phyloP scores from a whole-genome alignment of 2,888 invertebrate species.

The Chrysodeixis includens region DNA sequence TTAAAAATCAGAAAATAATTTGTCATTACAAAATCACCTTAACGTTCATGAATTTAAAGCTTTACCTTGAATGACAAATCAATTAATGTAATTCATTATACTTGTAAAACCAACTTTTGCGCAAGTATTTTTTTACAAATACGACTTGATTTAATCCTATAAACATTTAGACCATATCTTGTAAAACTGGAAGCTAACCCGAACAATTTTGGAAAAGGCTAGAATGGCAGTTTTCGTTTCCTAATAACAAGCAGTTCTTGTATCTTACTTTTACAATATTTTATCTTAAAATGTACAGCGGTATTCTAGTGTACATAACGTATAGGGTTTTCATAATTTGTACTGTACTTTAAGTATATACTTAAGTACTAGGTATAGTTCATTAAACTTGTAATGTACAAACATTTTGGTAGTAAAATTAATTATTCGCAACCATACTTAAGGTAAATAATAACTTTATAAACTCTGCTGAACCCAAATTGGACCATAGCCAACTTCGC shows the following conservation, averaged over 20 bases:
- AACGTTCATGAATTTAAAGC: too few species aligned
- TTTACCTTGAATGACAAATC: too few species aligned
- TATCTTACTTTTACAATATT: conserved; percentile 1
- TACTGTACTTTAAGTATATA: conserved; percentile 21
- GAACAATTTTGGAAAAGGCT: neutral
- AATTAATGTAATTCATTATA: too few species aligned
- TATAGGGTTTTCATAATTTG: conserved; percentile 27
- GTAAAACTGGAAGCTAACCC: conserved; percentile 1
- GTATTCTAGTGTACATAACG: neutral
- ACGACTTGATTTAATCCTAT: neutral
- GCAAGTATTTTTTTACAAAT: neutral
- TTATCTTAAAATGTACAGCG: neutral
- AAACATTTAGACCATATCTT: neutral
- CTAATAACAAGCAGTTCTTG: neutral
- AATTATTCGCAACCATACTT: conserved; percentile 34
- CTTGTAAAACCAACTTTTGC: neutral
- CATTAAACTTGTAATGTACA: conserved; percentile 8
- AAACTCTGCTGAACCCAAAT: conserved; percentile 19
- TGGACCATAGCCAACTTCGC: neutral
- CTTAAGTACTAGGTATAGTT: conserved; percentile 21
- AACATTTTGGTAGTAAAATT: conserved; percentile 35
- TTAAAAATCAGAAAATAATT: neutral
- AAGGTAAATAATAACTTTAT: conserved; percentile 19
- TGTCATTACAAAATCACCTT: too few species aligned
- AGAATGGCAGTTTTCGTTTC: neutral